Evolutionary conservation across 1,140 invertebrate genomes (phyloP).

Genomic region (Caenorhabditis remanei): DNA sequence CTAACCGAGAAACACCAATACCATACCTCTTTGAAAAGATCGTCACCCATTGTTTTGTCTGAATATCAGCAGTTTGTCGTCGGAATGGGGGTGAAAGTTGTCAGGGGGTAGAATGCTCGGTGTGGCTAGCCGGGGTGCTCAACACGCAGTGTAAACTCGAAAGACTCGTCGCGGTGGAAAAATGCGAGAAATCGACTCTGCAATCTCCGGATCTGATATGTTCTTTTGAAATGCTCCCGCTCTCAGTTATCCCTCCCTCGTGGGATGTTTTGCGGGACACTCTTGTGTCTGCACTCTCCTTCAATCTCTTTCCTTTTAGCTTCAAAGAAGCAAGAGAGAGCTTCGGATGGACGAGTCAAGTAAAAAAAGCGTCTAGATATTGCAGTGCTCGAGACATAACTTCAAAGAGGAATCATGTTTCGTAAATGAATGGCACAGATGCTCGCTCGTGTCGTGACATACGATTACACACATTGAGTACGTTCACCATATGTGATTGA

Average conservation of each 20-base stretch:
- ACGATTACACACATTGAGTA: background rate
- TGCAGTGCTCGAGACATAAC: constrained; percentile 30
- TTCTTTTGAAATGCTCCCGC: constrained; percentile 4
- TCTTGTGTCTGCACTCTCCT: constrained; percentile 25
- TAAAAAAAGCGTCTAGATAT: constrained; percentile 15
- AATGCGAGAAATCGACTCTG: constrained; percentile 45
- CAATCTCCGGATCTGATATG: constrained; percentile 1
- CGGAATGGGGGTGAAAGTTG: constrained; percentile 48
- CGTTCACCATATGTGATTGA: constrained; percentile 42
- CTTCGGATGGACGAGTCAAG: background rate
- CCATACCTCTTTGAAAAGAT: constrained; percentile 27
- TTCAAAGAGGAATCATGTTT: constrained; percentile 54
- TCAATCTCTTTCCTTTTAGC: background rate
- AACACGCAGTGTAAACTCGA: constrained; percentile 50
- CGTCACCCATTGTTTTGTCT: constrained; percentile 28
- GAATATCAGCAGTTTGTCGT: constrained; percentile 48
- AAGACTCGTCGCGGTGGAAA: constrained; percentile 19
- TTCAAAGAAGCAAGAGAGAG: constrained; percentile 5
- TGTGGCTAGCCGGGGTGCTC: constrained; percentile 51
- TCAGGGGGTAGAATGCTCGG: constrained; percentile 23
- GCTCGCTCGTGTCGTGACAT: constrained; percentile 11
- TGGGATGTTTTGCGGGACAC: constrained; percentile 50
- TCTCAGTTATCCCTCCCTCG: constrained; percentile 6
- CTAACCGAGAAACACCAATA: too few relatives aligned
- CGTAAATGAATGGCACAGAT: constrained; percentile 47